phyloP scores from a whole-genome alignment of 2,888 invertebrate species.

The Saturnia japonica region DNA sequence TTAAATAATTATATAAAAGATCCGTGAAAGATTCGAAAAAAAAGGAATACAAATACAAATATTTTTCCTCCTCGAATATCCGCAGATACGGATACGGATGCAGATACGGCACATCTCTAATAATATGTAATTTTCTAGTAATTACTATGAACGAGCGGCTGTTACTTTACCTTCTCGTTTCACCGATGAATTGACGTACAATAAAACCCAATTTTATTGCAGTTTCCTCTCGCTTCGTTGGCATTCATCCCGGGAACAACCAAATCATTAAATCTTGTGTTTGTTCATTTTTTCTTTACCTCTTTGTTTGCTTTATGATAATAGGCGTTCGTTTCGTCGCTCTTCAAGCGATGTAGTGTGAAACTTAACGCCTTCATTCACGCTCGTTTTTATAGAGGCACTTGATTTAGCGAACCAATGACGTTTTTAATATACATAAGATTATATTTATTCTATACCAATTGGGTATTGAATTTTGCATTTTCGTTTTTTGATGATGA shows the following conservation, averaged over 20 bases:
- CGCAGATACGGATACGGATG: too few relatives aligned
- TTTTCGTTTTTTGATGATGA: background rate
- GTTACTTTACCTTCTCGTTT: conserved; percentile 41
- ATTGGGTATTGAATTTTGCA: background rate
- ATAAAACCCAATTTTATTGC: conserved; percentile 75
- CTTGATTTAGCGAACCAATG: conserved; percentile 75
- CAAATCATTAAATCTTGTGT: conserved; percentile 76
- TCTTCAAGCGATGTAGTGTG: conserved; percentile 69
- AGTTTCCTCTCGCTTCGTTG: conserved; percentile 72
- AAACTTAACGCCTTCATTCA: conserved; percentile 80
- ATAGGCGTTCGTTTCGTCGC: conserved; percentile 76
- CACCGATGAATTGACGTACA: conserved; percentile 58
- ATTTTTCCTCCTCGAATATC: too few relatives aligned
- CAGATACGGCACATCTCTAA: too few relatives aligned
- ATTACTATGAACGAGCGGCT: conserved; percentile 53
- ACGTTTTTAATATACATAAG: conserved; percentile 66
- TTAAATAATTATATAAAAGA: too few relatives aligned
- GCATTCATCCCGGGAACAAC: conserved; percentile 75
- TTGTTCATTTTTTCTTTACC: conserved; percentile 74
- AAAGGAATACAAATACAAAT: too few relatives aligned
- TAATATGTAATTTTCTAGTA: conserved; percentile 38
- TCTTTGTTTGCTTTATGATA: conserved; percentile 81
- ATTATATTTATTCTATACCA: conserved; percentile 41
- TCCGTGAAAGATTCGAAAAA: too few relatives aligned
- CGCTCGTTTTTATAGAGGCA: conserved; percentile 71